phyloP scores from a whole-genome alignment of 2,113 vertebrate genomes.

The Scalopus aquaticus region DNA sequence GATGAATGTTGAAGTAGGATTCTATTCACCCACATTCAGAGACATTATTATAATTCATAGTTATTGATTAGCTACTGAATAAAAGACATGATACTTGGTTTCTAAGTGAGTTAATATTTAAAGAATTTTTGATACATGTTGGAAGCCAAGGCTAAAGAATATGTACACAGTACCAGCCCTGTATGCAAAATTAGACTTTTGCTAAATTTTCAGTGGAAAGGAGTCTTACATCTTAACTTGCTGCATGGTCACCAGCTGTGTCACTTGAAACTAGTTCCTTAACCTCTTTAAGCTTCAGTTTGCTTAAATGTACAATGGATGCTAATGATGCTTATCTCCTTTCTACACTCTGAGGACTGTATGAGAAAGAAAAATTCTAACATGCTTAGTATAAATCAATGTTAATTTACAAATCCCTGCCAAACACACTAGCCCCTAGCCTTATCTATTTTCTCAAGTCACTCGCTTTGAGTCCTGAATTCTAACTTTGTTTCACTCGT shows the following conservation, averaged over 20 bases:
- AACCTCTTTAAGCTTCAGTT: conserved; percentile 43
- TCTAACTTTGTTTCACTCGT: background rate
- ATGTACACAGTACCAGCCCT: background rate
- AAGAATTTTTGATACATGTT: conserved; percentile 36
- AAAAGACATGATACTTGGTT: conserved; percentile 54
- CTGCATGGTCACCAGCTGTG: background rate
- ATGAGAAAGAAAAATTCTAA: conserved; percentile 6
- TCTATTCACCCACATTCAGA: conserved; percentile 20
- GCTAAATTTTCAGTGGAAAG: background rate
- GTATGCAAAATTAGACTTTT: background rate
- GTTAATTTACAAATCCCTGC: conserved; percentile 24
- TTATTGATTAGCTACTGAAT: conserved; percentile 56
- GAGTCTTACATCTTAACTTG: conserved; percentile 13
- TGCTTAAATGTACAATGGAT: conserved; percentile 43
- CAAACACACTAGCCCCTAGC: background rate
- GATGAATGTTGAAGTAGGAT: conserved; percentile 14
- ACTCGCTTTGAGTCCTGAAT: background rate
- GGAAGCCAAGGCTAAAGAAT: conserved; percentile 32
- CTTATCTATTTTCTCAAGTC: background rate
- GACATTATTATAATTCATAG: conserved; percentile 46
- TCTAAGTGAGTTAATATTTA: conserved; percentile 70
- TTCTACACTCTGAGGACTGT: conserved; percentile 21
- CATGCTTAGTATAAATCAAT: conserved; percentile 54
- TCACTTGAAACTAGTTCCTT: conserved; percentile 27
- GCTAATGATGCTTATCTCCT: conserved; percentile 47